Conservation (phyloP, 2,113 vertebrate genomes). For the Mormyrus iriodes region DNA sequence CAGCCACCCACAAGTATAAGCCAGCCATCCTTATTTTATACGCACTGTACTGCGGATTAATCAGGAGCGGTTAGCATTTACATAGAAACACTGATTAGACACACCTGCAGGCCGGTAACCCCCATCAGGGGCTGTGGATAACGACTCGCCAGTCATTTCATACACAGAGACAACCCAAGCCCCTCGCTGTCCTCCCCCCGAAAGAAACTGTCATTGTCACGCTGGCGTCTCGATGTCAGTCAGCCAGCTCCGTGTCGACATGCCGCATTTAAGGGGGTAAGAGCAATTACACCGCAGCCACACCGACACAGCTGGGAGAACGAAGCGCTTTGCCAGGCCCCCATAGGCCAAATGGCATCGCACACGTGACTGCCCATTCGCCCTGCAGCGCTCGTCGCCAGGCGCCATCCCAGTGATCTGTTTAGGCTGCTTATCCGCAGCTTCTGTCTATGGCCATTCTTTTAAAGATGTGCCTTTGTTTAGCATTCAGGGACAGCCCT, state of each 20-base stretch:
- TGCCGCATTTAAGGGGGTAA: neutral
- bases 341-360: neutral
- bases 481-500: neutral
- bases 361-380: neutral
- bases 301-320: neutral
- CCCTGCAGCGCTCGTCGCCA: neutral
- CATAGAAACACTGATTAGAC: neutral
- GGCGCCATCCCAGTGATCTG: neutral
- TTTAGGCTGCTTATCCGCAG: neutral
- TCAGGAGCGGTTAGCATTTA: neutral
- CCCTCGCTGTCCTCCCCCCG: neutral
- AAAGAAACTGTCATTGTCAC: neutral
- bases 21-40: neutral
- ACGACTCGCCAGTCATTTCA: neutral
- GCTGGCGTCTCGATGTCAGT: neutral
- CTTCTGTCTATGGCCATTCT: neutral
- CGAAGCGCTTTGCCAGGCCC: neutral
- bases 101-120: neutral
- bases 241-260: neutral
- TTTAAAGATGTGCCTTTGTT: neutral
- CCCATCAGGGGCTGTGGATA: neutral
- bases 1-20: neutral
- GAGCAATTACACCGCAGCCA: neutral
- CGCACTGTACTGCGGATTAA: neutral
- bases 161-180: neutral